Evolutionary conservation across 64 coral and sea anemone genomes (phyloP).

Genomic region (Montipora cactus): DNA sequence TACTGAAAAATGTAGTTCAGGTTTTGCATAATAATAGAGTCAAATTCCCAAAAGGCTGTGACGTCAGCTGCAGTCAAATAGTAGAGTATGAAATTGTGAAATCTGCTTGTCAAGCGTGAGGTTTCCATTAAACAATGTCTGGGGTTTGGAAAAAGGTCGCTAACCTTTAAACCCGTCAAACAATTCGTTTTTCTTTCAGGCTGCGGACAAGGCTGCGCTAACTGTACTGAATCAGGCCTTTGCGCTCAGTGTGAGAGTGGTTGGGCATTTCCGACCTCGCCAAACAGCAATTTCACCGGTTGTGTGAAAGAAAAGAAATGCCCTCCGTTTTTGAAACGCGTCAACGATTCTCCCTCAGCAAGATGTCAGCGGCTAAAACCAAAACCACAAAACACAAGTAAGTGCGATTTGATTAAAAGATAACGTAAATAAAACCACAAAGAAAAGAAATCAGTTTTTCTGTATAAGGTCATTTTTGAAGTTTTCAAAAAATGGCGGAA

Average conservation of each 20-base stretch:
- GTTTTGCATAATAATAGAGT: too few relatives aligned
- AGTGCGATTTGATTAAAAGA: background rate
- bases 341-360: background rate
- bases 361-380: background rate
- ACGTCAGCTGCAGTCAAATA: too few relatives aligned
- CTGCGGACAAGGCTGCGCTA: background rate
- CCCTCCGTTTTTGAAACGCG: background rate
- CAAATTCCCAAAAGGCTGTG: too few relatives aligned
- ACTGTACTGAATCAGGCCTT: background rate
- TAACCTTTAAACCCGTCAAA: background rate
- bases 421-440: background rate
- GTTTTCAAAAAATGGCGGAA: too few relatives aligned
- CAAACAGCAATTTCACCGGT: background rate
- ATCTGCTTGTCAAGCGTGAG: too few relatives aligned
- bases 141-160: too few relatives aligned
- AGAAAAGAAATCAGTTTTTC: background rate
- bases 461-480: too few relatives aligned
- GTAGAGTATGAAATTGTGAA: too few relatives aligned
- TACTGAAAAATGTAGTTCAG: too few relatives aligned
- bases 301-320: background rate
- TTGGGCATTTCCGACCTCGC: background rate
- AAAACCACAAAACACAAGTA: background rate
- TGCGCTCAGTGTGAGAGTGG: background rate
- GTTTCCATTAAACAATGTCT: too few relatives aligned
- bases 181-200: background rate